Percentiles rank a stretch among this genome's conserved stretches.
These are phyloP conservation scores for Heterotis niloticus DNA, from an alignment of 2,113 vertebrate species.

Conservation along the genomic window DNA sequence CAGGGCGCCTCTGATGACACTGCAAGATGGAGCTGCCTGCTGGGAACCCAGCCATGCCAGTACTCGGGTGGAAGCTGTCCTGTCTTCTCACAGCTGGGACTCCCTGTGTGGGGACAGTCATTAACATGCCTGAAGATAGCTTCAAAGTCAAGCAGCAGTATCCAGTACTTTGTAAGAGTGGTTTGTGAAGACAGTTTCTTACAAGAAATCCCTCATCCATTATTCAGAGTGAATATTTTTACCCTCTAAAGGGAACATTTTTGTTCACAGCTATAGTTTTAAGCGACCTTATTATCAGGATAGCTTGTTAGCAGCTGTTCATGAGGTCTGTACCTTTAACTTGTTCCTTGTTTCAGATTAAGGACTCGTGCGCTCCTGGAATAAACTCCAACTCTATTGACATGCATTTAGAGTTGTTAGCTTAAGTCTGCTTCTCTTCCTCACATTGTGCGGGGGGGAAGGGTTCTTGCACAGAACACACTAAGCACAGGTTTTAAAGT, in stretches of 20 bases:
- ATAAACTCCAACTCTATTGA: neutral
- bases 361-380: neutral
- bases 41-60: neutral
- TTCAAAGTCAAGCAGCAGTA: neutral
- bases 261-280: no score
- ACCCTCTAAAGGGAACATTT: no score
- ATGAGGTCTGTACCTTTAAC: no score
- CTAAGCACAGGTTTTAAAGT: no score
- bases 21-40: neutral
- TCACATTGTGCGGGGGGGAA: neutral
- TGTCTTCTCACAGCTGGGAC: neutral
- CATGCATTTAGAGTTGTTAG: neutral
- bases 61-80: constrained; percentile 3
- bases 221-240: no score
- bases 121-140: neutral
- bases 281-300: no score
- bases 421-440: neutral
- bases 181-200: neutral
- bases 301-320: no score
- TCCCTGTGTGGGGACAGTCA: neutral
- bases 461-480: neutral
- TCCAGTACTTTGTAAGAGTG: neutral
- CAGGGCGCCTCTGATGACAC: neutral
- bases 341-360: no score
- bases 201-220: no score